These are phyloP conservation scores for Coturnix japonica DNA, from an alignment of 2,113 vertebrate genomes.

Conservation along the genomic window DNA sequence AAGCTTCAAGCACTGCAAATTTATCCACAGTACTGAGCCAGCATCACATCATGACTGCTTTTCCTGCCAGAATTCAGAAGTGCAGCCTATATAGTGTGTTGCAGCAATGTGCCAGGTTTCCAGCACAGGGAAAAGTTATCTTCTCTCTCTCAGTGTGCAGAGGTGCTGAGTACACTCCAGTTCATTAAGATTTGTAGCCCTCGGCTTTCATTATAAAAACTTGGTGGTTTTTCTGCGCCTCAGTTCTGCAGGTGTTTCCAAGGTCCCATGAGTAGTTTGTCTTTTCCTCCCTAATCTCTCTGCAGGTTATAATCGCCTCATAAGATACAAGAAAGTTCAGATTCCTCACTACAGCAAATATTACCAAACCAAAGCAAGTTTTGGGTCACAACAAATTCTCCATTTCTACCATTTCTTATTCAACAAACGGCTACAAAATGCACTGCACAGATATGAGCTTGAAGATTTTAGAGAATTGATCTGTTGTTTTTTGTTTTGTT, in stretches of 20 bases:
- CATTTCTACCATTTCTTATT: neutral
- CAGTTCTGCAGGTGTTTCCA: neutral
- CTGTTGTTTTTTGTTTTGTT: neutral
- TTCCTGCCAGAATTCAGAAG: neutral
- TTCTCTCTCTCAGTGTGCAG: neutral
- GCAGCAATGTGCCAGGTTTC: rapidly evolving
- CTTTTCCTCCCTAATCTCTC: neutral
- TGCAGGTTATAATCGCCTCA: neutral
- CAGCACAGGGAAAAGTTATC: neutral
- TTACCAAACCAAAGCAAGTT: neutral
- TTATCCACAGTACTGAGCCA: neutral
- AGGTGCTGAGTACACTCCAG: neutral
- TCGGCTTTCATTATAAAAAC: neutral
- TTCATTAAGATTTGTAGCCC: neutral
- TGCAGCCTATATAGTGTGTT: neutral
- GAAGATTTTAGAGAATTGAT: neutral
- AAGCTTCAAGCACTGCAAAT: neutral
- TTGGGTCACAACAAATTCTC: neutral
- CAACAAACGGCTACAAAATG: neutral
- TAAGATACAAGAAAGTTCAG: neutral
- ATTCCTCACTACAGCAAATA: neutral
- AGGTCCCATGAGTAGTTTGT: neutral
- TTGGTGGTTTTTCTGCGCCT: neutral
- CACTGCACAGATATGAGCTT: neutral
- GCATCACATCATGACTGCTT: rapidly evolving